phyloP scores from a whole-genome alignment of 2,797 vertebrate species.

The Scolopax rusticola region DNA sequence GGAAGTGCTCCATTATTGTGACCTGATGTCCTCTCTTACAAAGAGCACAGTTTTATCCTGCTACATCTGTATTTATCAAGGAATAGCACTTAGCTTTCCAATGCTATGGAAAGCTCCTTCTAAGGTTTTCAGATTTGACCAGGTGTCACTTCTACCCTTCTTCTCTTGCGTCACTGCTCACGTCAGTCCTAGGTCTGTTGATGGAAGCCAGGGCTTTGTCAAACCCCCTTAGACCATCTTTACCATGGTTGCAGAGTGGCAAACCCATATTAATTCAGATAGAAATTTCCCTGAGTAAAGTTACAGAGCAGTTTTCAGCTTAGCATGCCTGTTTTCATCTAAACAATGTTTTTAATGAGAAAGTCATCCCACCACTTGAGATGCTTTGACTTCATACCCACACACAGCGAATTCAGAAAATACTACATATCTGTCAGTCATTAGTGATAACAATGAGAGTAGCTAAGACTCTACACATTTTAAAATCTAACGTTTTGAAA shows the following conservation, averaged over 20 bases:
- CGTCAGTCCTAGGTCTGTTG: not conserved
- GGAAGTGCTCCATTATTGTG: not conserved
- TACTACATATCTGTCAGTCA: not conserved
- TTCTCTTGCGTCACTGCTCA: not conserved
- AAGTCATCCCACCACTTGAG: not conserved
- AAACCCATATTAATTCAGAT: not conserved
- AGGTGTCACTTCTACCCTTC: not conserved
- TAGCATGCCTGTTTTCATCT: not conserved
- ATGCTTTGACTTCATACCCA: not conserved
- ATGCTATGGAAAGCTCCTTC: not conserved
- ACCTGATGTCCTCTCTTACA: not conserved
- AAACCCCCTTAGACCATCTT: not conserved
- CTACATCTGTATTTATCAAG: not conserved
- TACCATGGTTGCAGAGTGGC: not conserved
- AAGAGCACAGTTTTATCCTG: not conserved
- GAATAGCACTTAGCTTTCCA: not conserved
- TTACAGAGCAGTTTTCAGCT: not conserved
- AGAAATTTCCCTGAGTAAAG: not conserved
- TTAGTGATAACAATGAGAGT: not conserved
- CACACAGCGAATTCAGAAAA: not conserved
- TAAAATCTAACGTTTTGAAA: not conserved
- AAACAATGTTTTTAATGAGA: not conserved
- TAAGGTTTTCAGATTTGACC: not conserved
- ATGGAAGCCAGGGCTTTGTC: not conserved
- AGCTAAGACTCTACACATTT: not conserved